Evolutionary conservation across 2,113 vertebrate species (phyloP).

Genomic region (Urocitellus parryii): DNA sequence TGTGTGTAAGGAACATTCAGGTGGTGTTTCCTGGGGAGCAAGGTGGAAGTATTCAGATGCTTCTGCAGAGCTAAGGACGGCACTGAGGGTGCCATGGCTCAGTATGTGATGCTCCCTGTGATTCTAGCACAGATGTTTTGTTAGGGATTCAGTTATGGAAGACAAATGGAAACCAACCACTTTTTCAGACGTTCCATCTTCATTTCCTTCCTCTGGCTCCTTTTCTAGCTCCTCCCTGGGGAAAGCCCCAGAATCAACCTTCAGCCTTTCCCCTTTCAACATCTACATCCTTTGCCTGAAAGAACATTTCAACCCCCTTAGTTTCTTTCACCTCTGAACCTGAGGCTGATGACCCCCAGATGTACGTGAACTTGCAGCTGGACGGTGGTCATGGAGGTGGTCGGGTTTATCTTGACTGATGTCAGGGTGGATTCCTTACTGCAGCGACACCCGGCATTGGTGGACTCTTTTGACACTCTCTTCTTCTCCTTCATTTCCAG

Average conservation of each 20-base stretch:
- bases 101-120: not conserved
- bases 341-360: not conserved
- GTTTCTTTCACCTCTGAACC: not conserved
- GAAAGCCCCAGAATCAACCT: constrained; percentile 4
- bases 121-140: constrained; percentile 19
- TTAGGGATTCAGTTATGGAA: not conserved
- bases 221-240: not conserved
- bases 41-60: not conserved
- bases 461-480: accelerated
- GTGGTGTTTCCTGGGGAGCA: not conserved
- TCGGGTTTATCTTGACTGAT: not conserved
- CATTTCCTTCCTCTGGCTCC: not conserved
- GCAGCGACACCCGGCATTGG: not conserved
- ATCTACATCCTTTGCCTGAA: not conserved
- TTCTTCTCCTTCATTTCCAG: not conserved
- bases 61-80: not conserved
- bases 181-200: not conserved
- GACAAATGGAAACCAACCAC: not conserved
- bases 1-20: not conserved
- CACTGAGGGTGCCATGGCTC: not conserved
- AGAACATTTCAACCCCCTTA: not conserved
- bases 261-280: not conserved
- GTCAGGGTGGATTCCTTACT: not conserved
- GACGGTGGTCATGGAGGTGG: not conserved
- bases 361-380: not conserved